These are phyloP conservation scores for Rutilus rutilus DNA, from an alignment of 2,113 vertebrate genomes.

Conservation along the genomic window DNA sequence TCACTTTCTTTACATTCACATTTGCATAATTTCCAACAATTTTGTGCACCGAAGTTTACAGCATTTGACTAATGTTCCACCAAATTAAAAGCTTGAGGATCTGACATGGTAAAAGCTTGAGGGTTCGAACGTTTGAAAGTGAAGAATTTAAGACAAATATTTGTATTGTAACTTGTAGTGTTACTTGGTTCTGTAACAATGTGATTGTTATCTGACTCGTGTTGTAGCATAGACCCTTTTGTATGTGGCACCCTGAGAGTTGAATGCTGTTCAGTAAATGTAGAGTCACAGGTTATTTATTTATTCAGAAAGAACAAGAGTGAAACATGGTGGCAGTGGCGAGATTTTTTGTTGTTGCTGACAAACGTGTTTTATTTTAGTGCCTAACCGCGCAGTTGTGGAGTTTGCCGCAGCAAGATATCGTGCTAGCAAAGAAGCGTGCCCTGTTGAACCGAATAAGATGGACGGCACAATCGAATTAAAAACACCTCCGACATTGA, in stretches of 20 bases:
- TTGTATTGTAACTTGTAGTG: neutral
- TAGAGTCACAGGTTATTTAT: neutral
- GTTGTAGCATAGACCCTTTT: too few relatives aligned
- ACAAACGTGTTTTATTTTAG: too few relatives aligned
- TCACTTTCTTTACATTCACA: neutral
- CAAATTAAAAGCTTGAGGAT: neutral
- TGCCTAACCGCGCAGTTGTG: neutral
- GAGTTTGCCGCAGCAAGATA: neutral
- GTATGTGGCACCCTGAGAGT: too few relatives aligned
- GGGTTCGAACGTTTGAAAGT: neutral
- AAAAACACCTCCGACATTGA: neutral
- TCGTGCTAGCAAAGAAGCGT: neutral
- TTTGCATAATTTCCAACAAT: neutral
- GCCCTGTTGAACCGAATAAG: neutral
- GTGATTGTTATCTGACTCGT: too few relatives aligned
- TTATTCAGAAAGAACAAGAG: neutral
- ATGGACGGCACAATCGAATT: neutral
- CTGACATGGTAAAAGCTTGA: neutral
- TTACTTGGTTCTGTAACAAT: neutral
- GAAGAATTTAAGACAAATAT: neutral
- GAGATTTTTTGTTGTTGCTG: too few relatives aligned
- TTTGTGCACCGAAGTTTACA: neutral
- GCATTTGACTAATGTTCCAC: neutral
- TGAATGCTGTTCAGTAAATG: too few relatives aligned
- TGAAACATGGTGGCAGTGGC: too few relatives aligned